These are phyloP conservation scores for Brachionus asplanchnoidis DNA, from an alignment of 1,140 invertebrate species.

Conservation along the genomic window DNA sequence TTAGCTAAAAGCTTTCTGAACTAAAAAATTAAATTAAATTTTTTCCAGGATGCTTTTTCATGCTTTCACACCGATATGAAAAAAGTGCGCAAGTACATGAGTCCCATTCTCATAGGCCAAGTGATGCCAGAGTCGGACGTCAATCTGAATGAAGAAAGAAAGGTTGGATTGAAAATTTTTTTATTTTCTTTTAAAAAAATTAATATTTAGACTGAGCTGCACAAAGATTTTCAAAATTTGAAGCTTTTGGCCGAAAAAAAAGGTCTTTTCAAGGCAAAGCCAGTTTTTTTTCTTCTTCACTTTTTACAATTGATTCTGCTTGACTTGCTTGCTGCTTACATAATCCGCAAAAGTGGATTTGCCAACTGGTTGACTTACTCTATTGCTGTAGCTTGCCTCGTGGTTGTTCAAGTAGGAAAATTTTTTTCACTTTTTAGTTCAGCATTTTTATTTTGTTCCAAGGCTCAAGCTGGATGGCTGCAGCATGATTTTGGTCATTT, in stretches of 20 bases:
- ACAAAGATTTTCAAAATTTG: conserved; percentile 19
- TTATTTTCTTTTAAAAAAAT: neutral
- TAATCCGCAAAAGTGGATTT: neutral
- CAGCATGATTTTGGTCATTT: conserved; percentile 46
- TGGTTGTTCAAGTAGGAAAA: neutral
- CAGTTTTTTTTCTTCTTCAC: neutral
- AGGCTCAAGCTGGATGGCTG: conserved; percentile 45
- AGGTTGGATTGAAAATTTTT: neutral
- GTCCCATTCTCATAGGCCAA: neutral
- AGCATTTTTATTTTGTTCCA: neutral
- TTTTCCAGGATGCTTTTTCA: neutral
- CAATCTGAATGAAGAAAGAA: neutral
- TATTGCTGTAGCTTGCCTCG: neutral
- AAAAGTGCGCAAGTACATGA: neutral
- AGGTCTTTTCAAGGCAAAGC: neutral
- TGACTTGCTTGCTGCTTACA: neutral
- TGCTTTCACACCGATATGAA: neutral
- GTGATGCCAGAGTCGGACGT: neutral
- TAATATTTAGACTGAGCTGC: neutral
- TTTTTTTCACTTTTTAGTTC: neutral
- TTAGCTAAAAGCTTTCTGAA: neutral
- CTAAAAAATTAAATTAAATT: neutral
- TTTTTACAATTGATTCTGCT: neutral
- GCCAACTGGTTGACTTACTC: neutral
- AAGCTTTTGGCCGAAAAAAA: neutral